Base-by-base conservation (phyloP, 2,888 invertebrate species). In the Polietes domitor region DNA sequence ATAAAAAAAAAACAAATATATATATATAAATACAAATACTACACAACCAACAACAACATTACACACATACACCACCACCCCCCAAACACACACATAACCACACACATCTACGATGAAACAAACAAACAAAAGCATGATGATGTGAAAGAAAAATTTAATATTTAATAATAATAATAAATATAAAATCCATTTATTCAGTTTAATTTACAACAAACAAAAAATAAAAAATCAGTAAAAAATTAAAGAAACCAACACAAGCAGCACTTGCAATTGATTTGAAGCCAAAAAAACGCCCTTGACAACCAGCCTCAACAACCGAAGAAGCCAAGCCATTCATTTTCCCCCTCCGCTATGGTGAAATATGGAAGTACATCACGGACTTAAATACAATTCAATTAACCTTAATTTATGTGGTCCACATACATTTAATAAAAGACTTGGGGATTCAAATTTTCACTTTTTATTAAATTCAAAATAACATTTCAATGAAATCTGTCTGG, bases 21-120 rank as follows among this genome's bases (percentile, higher is more conserved):
- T 87, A 87, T 71, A 76, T 85, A 86, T 84, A 86, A 85, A 83
- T 86, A 83, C 74, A 86, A 83, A 86, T 84, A 86, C 76, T 75
- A 78, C 73, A 61, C 73, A 21, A 73, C 53, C 63, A 50, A 83
- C 50, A 63, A 61, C n/a, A 68, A 32, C 19, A 43, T 15, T 37
- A 77, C 61, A 63, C 63, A 61, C n/a, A 55, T 32, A 83, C 63
- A 74, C 12, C 41, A 41, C 37, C 43, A 10, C 41, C 2, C 37
- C 17, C 37, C 17, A 19, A 43, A 73, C 55, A 26, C 12, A 24
- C 26, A 70, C 77, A 80, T 32, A 80, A 26, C 71, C 24, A 74
- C 73, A 79, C 55, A 74, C 19, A n/a, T n/a, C n/a, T n/a, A 76
- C 79, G 58, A 63, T 82, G 72, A 78, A 43, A 85, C 50, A 71